phyloP scores from a whole-genome alignment of 2,888 invertebrate genomes.

The Dryomyza anilis region DNA sequence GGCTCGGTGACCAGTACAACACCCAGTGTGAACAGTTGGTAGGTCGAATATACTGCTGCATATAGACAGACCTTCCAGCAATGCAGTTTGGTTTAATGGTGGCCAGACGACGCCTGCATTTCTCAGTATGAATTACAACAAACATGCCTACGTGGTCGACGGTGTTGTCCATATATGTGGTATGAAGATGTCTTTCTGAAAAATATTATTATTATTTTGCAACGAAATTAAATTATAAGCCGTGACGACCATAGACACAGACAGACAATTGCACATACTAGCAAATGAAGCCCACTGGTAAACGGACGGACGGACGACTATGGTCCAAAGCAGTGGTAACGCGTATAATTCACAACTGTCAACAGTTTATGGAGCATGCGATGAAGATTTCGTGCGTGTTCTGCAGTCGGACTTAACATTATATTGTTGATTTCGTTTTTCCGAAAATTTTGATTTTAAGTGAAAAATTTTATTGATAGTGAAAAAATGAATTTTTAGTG shows the following conservation, averaged over 20 bases:
- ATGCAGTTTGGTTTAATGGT: not conserved
- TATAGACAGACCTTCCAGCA: no score
- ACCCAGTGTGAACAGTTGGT: not conserved
- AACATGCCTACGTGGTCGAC: not conserved
- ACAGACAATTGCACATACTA: not conserved
- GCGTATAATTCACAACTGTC: no score
- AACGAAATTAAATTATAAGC: slow-evolving; percentile 21
- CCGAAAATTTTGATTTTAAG: no score
- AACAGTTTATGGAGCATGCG: no score
- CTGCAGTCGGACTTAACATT: no score
- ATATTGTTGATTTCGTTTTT: no score
- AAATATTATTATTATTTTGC: slow-evolving; percentile 20
- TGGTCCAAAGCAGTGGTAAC: no score
- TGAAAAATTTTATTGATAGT: no score
- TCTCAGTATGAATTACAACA: not conserved
- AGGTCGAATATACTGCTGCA: not conserved
- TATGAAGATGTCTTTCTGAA: slow-evolving; percentile 4
- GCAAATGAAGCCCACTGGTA: not conserved
- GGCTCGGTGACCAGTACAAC: not conserved
- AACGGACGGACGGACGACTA: no score
- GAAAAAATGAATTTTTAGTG: no score
- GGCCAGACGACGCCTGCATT: slow-evolving; percentile 16
- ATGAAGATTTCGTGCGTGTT: slow-evolving; percentile 15
- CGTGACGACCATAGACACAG: not conserved
- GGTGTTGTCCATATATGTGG: not conserved